Conservation (phyloP, 2,888 invertebrate species). For the Drosophila ezoana region DNA sequence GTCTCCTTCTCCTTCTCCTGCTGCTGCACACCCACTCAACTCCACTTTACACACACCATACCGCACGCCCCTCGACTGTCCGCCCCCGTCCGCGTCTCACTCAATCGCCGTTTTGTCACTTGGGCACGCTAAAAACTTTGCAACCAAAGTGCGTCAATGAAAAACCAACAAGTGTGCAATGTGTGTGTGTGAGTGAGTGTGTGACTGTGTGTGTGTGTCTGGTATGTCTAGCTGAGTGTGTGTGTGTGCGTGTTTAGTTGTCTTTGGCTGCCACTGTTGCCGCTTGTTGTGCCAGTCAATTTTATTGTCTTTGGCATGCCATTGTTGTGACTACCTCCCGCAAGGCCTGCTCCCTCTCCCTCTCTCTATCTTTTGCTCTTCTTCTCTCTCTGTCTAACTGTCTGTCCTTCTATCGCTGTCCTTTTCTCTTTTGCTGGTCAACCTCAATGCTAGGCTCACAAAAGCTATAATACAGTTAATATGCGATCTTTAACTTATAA, state of each 20-base stretch:
- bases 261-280: constrained; percentile 41
- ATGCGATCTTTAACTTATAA: constrained; percentile 11
- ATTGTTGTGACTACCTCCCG: constrained; percentile 51
- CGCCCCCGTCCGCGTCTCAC: background rate
- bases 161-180: constrained; percentile 65
- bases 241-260: constrained; percentile 44
- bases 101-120: constrained; percentile 35
- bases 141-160: constrained; percentile 65
- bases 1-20: background rate
- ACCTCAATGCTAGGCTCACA: constrained; percentile 2
- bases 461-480: constrained; percentile 10
- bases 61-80: constrained; percentile 12
- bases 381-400: background rate
- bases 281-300: constrained; percentile 61
- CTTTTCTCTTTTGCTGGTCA: background rate
- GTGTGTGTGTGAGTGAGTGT: constrained; percentile 20
- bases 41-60: constrained; percentile 7
- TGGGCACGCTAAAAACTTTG: constrained; percentile 60
- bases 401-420: background rate
- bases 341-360: constrained; percentile 4
- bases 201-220: constrained; percentile 15
- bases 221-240: constrained; percentile 17
- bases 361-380: background rate
- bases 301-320: constrained; percentile 63
- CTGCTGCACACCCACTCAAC: background rate